Conservation (phyloP, 2,797 vertebrate genomes). For the Brachyalestes nurse region DNA sequence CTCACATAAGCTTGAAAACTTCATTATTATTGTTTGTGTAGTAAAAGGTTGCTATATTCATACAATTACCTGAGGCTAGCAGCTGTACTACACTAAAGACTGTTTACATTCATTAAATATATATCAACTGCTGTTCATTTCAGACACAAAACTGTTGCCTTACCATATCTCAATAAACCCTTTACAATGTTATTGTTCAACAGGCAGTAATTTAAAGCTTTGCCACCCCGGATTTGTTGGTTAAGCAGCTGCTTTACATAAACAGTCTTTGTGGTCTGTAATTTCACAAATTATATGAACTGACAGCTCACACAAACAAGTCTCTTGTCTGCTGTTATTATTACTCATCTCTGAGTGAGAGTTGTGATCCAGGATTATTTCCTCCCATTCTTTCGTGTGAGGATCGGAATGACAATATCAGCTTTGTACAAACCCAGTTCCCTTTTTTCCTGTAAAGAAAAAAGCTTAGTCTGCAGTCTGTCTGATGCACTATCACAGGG, state of each 20-base stretch:
- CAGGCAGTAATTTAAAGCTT: constrained; percentile 15
- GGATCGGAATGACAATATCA: not conserved
- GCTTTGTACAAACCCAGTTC: constrained; percentile 30
- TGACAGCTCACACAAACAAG: constrained; percentile 36
- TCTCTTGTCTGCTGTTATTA: constrained; percentile 10
- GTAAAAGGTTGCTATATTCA: not conserved
- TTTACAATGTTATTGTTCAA: constrained; percentile 27
- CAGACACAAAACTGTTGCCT: not conserved
- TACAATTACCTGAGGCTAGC: not conserved
- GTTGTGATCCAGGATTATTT: not conserved
- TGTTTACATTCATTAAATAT: not conserved
- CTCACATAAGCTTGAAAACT: not conserved
- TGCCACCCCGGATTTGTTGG: constrained; percentile 12
- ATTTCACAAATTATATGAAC: constrained; percentile 9
- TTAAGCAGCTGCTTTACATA: not conserved
- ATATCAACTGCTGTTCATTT: not conserved
- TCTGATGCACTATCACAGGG: not conserved
- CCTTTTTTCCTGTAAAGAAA: constrained; percentile 22
- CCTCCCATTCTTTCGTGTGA: not conserved
- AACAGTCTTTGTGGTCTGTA: constrained; percentile 29
- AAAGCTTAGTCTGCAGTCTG: constrained; percentile 34
- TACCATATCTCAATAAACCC: not conserved
- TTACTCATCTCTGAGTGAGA: constrained; percentile 7
- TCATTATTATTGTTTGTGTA: not conserved
- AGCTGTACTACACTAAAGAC: not conserved